These are phyloP conservation scores for Chrysotoxum bicinctum DNA, from an alignment of 2,888 invertebrate species.

Conservation along the genomic window DNA sequence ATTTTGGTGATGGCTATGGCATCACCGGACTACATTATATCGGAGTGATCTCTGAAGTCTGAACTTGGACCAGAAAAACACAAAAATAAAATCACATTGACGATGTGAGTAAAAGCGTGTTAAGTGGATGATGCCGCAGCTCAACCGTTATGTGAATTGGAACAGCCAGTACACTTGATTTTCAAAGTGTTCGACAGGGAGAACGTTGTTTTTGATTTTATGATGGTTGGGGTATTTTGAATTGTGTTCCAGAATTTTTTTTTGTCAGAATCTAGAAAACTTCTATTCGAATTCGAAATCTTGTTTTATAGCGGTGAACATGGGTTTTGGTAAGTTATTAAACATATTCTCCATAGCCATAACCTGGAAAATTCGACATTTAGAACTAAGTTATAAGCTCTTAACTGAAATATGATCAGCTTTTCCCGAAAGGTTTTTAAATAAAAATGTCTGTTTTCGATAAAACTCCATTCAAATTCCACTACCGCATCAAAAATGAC, in stretches of 20 bases:
- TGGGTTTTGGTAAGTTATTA: not conserved
- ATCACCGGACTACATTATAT: slow-evolving; percentile 2
- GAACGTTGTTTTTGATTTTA: slow-evolving; percentile 42
- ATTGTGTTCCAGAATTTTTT: not conserved
- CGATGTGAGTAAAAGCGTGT: slow-evolving; percentile 70
- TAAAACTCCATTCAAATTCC: too few species aligned
- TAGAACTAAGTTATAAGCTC: too few species aligned
- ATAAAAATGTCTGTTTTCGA: too few species aligned
- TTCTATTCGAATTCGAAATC: not conserved
- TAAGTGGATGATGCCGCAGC: slow-evolving; percentile 64
- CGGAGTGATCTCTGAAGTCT: slow-evolving; percentile 33
- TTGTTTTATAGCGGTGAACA: not conserved
- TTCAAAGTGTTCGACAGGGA: slow-evolving; percentile 13
- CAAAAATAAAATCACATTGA: slow-evolving; percentile 43
- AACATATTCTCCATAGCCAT: not conserved
- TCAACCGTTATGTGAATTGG: slow-evolving; percentile 32
- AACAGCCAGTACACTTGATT: slow-evolving; percentile 60
- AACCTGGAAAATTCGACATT: too few species aligned
- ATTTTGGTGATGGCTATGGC: slow-evolving; percentile 37
- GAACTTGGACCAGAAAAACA: not conserved
- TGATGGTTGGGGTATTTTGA: not conserved
- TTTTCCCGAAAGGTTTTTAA: too few species aligned
- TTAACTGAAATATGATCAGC: too few species aligned
- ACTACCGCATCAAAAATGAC: too few species aligned
- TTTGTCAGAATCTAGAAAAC: not conserved